Evolutionary conservation across 2,113 vertebrate genomes (phyloP).

Genomic region (western clawed frog (Xenopus tropicalis)): UCB_Xtro_10.0 CM004451.2:14182501-14183000

Average conservation of each 20-base stretch:
- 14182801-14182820: conserved; percentile 60
- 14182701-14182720: conserved; percentile 78
- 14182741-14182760: conserved; percentile 67
- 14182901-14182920: conserved; percentile 76
- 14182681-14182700: conserved; percentile 79
- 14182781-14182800: conserved; percentile 72
- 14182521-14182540: conserved; percentile 63
- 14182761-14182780: conserved; percentile 72
- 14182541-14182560: conserved; percentile 67
- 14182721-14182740: conserved; percentile 79
- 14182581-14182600: conserved; percentile 78
- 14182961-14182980: conserved; percentile 68
- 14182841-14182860: conserved; percentile 50
- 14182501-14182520: conserved; percentile 68
- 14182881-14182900: conserved; percentile 74
- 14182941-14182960: conserved; percentile 61
- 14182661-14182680: conserved; percentile 83
- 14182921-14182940: conserved; percentile 83
- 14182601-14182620: conserved; percentile 83
- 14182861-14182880: conserved; percentile 72
- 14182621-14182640: not conserved
- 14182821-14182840: not conserved
- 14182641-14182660: rapidly evolving
- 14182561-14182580: conserved; percentile 72
- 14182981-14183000: conserved; percentile 65